Evolutionary conservation across 2,113 vertebrate species (phyloP), one percentile per base, ranked within the genome.

Genomic region (Stegastes partitus): DNA sequence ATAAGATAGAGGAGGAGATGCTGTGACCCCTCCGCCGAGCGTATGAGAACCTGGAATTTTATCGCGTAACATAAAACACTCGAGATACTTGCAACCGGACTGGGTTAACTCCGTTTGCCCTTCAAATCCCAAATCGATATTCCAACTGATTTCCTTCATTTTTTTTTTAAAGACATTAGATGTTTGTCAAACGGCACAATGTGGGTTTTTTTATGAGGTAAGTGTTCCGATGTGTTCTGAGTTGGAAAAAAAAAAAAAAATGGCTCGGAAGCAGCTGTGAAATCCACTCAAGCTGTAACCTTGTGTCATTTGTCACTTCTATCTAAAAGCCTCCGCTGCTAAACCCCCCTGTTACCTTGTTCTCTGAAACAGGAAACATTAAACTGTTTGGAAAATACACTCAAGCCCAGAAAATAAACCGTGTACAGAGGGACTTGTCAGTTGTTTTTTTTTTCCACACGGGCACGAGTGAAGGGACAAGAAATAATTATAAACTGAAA

Each of bases 261-360:
- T 11, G 22, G 21, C 53, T 49, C 26, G 22, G 80, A 75, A 61
- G 62, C 68, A 72, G 69, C 45, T 69, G 77, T 53, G 16, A 81
- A 83, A 85, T 82, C 68, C 76, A 74, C 76, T 76, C 34, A 81
- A 71, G 74, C 56, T 72, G 50, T 76, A 68, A 57, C 51, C 83
- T 68, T 47, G 54, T 77, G 72, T 71, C 75, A 84, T 78, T 82
- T 79, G 49, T 87, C 85, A 85, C 55, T 51, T 69, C 56, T 74
- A 21, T 64, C 71, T 71, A 67, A 63, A 70, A 75, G 50, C 57
- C 49, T 69, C 12, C 11, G 18, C 69, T 31, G 23, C 67, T 68
- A 58, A 62, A 73, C 28, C 66, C 56, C 11, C 39, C 55, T 66
- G 31, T 74, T 71, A 66, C 66, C 44, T 64, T 74, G 47, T 50